Evolutionary conservation across 2,797 vertebrate species (phyloP).

Genomic region (Sphenopsis melanotis): DNA sequence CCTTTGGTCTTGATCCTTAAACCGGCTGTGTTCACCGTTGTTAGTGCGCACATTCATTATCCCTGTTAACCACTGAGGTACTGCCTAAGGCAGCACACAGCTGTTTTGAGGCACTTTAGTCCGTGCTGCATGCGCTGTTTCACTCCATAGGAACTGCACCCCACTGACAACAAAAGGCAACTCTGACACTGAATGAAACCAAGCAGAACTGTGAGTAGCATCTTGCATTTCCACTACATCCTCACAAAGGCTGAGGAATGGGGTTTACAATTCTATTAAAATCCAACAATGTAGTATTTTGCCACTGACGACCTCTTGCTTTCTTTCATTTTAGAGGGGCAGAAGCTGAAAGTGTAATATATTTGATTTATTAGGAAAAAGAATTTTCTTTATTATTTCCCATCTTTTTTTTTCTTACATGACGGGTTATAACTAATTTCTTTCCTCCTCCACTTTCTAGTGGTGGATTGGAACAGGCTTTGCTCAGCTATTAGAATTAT

Average conservation of each 20-base stretch:
- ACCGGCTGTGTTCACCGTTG: neutral
- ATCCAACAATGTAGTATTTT: neutral
- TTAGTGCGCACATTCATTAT: slow-evolving; percentile 9
- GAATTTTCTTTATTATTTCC: neutral
- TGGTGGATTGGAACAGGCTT: neutral
- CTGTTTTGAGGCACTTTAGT: neutral
- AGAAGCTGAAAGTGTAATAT: neutral
- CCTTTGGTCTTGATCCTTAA: neutral
- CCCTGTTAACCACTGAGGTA: neutral
- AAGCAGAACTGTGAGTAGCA: slow-evolving; percentile 22
- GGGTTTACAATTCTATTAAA: slow-evolving; percentile 18
- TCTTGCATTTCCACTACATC: neutral
- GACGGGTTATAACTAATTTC: neutral
- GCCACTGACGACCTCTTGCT: neutral
- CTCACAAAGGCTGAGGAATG: neutral
- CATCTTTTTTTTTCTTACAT: neutral
- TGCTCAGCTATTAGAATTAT: neutral
- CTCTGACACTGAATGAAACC: slow-evolving; percentile 10
- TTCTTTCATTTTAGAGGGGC: neutral
- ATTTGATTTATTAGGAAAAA: neutral
- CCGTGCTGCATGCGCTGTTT: neutral
- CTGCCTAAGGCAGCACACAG: slow-evolving; percentile 2
- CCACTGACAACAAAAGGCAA: neutral
- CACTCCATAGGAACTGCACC: neutral
- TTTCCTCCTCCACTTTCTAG: neutral